Evolutionary conservation across 2,888 invertebrate genomes (phyloP).

Genomic region (Cryptus armator): DNA sequence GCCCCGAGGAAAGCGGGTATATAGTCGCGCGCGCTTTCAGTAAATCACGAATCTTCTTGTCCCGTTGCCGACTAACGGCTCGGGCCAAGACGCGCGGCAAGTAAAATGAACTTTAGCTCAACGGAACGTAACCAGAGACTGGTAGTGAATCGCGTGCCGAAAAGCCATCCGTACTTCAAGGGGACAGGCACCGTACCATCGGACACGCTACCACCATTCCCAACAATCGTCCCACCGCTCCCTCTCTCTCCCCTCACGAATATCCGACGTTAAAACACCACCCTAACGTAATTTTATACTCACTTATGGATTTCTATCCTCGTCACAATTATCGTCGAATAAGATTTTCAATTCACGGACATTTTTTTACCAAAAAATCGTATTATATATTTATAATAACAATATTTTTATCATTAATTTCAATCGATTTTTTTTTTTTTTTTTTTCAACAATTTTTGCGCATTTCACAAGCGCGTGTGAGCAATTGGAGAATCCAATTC

Average conservation of each 20-base stretch:
- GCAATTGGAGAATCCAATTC: neutral
- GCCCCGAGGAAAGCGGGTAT: conserved; percentile 26
- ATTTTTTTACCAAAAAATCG: conserved; percentile 9
- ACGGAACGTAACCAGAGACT: conserved; percentile 77
- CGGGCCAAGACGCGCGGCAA: conserved; percentile 59
- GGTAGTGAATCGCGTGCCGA: conserved; percentile 81
- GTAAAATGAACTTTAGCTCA: conserved; percentile 77
- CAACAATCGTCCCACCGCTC: conserved; percentile 48
- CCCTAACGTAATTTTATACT: conserved; percentile 55
- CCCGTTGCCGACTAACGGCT: conserved; percentile 47
- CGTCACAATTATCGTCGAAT: conserved; percentile 43
- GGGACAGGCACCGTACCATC: conserved; percentile 81
- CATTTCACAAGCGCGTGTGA: neutral
- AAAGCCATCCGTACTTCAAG: conserved; percentile 75
- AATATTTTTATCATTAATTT: conserved; percentile 1
- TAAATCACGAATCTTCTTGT: conserved; percentile 65
- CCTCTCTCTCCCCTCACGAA: conserved; percentile 25
- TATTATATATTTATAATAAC: conserved; percentile 22
- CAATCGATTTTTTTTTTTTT: neutral
- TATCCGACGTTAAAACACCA: conserved; percentile 55
- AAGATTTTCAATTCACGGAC: conserved; percentile 4
- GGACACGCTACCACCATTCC: conserved; percentile 68
- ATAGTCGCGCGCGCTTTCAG: conserved; percentile 52
- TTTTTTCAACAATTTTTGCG: neutral
- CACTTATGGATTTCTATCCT: neutral